A percentile compares a stretch with the other conserved stretches of the same genome.
Conservation (phyloP, 1,140 invertebrate genomes). For the Panagrolaimus sp. region DNA sequence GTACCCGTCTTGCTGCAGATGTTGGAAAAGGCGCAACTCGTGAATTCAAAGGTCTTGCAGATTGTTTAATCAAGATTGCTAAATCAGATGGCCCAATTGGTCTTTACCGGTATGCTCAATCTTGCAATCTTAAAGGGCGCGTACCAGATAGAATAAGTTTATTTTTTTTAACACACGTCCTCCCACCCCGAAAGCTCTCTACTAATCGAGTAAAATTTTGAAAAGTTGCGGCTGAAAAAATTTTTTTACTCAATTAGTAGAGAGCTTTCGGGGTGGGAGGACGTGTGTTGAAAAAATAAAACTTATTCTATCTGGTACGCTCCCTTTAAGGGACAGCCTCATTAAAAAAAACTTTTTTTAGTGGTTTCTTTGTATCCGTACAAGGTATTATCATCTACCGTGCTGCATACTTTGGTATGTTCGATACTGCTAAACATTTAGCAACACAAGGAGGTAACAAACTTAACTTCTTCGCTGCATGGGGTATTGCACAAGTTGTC, state of each 20-base stretch:
- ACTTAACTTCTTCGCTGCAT: constrained; percentile 60
- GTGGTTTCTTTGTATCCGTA: constrained; percentile 61
- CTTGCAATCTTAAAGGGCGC: too few relatives aligned
- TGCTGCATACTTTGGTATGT: constrained; percentile 61
- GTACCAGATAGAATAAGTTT: too few relatives aligned
- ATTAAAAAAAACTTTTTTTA: constrained; percentile 21
- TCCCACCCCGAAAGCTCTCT: too few relatives aligned
- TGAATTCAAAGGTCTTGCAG: constrained; percentile 61
- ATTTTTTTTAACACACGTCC: too few relatives aligned
- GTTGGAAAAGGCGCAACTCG: constrained; percentile 57
- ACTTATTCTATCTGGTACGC: too few relatives aligned
- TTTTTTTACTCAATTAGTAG: too few relatives aligned
- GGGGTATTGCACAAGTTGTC: constrained; percentile 58
- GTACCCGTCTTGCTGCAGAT: constrained; percentile 61
- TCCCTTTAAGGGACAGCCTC: constrained; percentile 2
- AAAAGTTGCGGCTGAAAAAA: too few relatives aligned
- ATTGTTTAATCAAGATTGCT: constrained; percentile 60
- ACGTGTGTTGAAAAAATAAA: background rate
- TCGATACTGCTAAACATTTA: constrained; percentile 60
- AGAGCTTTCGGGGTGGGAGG: too few relatives aligned
- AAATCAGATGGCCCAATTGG: constrained; percentile 61
- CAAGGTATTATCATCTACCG: constrained; percentile 62
- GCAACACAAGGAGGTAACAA: constrained; percentile 58
- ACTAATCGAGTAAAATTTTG: too few relatives aligned
- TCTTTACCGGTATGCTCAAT: constrained; percentile 58